A percentile compares a stretch with the other conserved stretches of the same genome.
Evolutionary conservation across 1,140 invertebrate genomes (phyloP).

Genomic region (Megalopta genalis): DNA sequence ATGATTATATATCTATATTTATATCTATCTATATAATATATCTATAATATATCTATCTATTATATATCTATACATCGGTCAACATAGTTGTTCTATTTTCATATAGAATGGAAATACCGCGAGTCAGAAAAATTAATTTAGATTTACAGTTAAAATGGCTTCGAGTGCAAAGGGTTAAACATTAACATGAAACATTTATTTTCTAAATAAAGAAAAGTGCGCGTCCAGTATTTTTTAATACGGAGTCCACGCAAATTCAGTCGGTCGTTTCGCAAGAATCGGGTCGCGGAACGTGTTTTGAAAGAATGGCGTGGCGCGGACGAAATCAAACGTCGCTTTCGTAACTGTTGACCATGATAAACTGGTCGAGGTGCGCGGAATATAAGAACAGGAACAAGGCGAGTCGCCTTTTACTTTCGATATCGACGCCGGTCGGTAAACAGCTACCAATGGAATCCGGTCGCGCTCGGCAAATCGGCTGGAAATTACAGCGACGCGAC

Average conservation of each 20-base stretch:
- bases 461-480: constrained; percentile 39
- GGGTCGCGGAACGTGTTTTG: constrained; percentile 4
- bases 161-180: too few species aligned
- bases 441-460: constrained; percentile 48
- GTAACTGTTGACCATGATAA: constrained; percentile 66
- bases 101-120: too few species aligned
- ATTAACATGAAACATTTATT: too few species aligned
- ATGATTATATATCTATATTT: too few species aligned
- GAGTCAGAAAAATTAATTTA: too few species aligned
- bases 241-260: not conserved
- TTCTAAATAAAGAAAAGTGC: too few species aligned
- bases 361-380: constrained; percentile 48
- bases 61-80: too few species aligned
- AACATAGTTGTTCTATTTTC: too few species aligned
- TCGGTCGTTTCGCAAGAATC: constrained; percentile 1
- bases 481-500: not conserved
- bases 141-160: too few species aligned
- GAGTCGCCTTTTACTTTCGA: constrained; percentile 77
- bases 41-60: too few species aligned
- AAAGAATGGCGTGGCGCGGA: constrained; percentile 13
- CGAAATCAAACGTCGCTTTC: constrained; percentile 63
- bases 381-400: constrained; percentile 74
- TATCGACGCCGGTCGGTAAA: constrained; percentile 52
- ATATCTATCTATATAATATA: too few species aligned
- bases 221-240: too few species aligned